Evolutionary conservation across 2,888 invertebrate genomes (phyloP).

Genomic region (Phyllotreta cruciferae): DNA sequence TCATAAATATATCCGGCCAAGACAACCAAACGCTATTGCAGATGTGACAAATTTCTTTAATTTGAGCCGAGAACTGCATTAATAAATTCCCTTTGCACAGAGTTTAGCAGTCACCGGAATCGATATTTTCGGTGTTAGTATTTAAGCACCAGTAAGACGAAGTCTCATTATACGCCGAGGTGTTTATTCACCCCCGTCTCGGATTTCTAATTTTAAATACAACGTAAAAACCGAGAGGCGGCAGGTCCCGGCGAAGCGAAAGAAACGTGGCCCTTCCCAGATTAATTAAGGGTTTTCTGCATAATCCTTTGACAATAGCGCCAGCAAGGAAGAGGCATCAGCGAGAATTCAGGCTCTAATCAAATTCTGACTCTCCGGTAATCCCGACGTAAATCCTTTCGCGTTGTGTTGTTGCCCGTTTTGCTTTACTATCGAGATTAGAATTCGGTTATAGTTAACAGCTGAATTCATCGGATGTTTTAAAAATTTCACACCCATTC

Average conservation of each 20-base stretch:
- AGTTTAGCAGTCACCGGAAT: not conserved
- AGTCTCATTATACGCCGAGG: not conserved
- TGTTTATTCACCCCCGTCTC: conserved; percentile 11
- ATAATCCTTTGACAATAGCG: conserved; percentile 46
- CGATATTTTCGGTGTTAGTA: too few relatives aligned
- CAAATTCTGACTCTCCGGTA: conserved; percentile 41
- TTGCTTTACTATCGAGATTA: conserved; percentile 36
- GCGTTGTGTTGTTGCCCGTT: conserved; percentile 34
- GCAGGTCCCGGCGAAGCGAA: conserved; percentile 16
- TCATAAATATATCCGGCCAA: conserved; percentile 23
- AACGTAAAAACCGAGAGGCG: conserved; percentile 13
- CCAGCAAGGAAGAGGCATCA: conserved; percentile 44
- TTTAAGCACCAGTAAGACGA: not conserved
- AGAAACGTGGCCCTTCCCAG: conserved; percentile 31
- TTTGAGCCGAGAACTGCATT: conserved; percentile 24
- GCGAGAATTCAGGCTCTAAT: conserved; percentile 47
- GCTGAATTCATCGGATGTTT: not conserved
- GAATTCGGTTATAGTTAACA: conserved; percentile 8
- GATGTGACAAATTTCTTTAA: conserved; percentile 35
- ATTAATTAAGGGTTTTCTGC: conserved; percentile 45
- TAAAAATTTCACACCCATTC: too few relatives aligned
- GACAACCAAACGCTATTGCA: conserved; percentile 19
- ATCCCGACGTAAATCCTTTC: conserved; percentile 39
- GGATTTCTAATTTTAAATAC: conserved; percentile 17
- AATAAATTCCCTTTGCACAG: conserved; percentile 27